Evolutionary conservation across 1,140 invertebrate genomes (phyloP), one percentile per base, ranked within the genome.

Genomic region (Sarcophaga bullata): DNA sequence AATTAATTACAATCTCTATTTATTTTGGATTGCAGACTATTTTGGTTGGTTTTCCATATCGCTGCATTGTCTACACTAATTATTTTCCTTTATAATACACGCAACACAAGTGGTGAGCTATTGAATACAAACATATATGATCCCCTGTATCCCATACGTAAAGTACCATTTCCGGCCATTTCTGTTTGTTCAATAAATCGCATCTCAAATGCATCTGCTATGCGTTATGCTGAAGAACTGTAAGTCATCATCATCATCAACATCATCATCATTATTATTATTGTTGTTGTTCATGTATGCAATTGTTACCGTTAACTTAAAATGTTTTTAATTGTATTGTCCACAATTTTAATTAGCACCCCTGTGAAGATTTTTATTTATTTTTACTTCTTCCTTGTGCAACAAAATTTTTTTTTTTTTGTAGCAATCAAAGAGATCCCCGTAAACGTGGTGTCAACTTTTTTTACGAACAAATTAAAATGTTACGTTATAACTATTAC

Each of bases 141-240:
- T n/a, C 91, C 91, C 47, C 89, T 91, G 5, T 91, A 91, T 68
- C 91, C 92, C 6, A 91, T 93, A 19, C 90, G 86, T 83, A 91
- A 91, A 46, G 91, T 93, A 7, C 91, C 92, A 52, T 92, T 93
- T 83, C 93, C 93, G 0, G 92, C 92, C 3, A 87, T 93, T 4
- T 92, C 92, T 0, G 90, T 93, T 46, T 93, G 93, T 84, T 90
- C 91, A 11, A 89, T 92, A 78, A 93, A 93, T 87, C 91, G 92
- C 81, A 92, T 93, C 11, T 92, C 92, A 82, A 91, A 90, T 73
- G 86, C 84, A 10, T 92, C 91, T 17, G 90, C 91, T 8, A 87
- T 82, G 11, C 85, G 87, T 62, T 90, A 93, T 49, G 92, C 92
- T 2, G 87, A 88, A 25, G 84, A 90, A 81, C 85, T 93, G 92